Evolutionary conservation across 2,113 vertebrate species (phyloP).

Genomic region (Toxostoma redivivum): DNA sequence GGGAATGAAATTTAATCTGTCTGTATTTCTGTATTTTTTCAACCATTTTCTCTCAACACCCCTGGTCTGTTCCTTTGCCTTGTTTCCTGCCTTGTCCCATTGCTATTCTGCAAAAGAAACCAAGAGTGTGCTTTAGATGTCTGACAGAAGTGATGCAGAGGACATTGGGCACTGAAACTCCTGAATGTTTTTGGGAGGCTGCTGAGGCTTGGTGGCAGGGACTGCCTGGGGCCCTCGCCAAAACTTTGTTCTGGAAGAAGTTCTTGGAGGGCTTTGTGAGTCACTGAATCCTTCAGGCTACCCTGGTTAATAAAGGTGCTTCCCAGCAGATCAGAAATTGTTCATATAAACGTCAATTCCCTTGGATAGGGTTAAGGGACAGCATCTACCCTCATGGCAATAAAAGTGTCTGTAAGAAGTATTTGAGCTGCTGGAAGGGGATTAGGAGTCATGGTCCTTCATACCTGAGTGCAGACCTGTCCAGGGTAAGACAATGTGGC

Average conservation of each 20-base stretch:
- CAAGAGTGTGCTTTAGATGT: not conserved
- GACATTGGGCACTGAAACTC: not conserved
- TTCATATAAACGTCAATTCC: not conserved
- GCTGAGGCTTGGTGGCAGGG: not conserved
- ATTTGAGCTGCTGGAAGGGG: not conserved
- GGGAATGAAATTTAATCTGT: not conserved
- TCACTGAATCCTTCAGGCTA: not conserved
- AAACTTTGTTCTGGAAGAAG: not conserved
- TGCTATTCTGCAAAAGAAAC: not conserved
- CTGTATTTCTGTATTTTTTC: not conserved
- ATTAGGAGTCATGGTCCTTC: not conserved
- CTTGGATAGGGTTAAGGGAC: not conserved
- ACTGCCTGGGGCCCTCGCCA: not conserved
- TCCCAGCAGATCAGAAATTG: not conserved
- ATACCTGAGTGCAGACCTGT: not conserved
- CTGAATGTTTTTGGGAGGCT: not conserved
- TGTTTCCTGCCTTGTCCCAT: not conserved
- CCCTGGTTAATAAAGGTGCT: not conserved
- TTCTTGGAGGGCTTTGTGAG: not conserved
- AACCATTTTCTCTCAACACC: not conserved
- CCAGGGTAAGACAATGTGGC: not conserved
- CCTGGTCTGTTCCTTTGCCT: fast-evolving
- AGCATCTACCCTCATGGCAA: not conserved
- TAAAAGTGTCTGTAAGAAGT: not conserved
- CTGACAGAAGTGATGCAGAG: not conserved